Percentiles rank a stretch among this genome's conserved stretches.
These are phyloP conservation scores for Plagodis dolabraria DNA, from an alignment of 2,888 invertebrate genomes.

Conservation along the genomic window DNA sequence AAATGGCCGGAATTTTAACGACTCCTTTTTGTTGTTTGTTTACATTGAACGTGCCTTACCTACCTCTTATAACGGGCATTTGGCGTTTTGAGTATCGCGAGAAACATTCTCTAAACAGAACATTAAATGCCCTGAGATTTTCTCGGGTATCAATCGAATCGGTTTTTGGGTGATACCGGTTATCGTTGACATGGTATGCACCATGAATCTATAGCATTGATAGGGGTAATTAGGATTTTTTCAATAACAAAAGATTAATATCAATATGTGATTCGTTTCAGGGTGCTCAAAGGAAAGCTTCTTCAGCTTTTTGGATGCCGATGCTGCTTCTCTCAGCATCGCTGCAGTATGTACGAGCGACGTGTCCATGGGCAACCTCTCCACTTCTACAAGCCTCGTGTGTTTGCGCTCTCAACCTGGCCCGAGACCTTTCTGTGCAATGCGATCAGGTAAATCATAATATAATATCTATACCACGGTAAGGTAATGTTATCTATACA, in stretches of 20 bases:
- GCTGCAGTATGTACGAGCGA: slow-evolving; percentile 74
- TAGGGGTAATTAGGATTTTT: not conserved
- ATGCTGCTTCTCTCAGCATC: slow-evolving; percentile 49
- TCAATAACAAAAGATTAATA: not conserved
- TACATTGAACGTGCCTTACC: slow-evolving; percentile 12
- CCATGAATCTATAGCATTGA: too few relatives aligned
- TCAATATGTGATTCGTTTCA: slow-evolving; percentile 45
- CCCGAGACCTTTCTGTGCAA: slow-evolving; percentile 93
- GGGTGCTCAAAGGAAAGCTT: slow-evolving; percentile 44
- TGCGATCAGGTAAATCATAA: slow-evolving; percentile 90
- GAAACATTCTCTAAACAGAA: slow-evolving; percentile 13
- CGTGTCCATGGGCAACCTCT: slow-evolving; percentile 94
- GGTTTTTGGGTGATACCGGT: too few relatives aligned
- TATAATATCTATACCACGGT: too few relatives aligned
- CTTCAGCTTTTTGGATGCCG: slow-evolving; percentile 50
- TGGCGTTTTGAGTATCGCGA: slow-evolving; percentile 6
- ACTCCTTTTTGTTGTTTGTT: slow-evolving; percentile 26
- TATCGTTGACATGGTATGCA: too few relatives aligned
- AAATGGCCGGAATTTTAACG: slow-evolving; percentile 26
- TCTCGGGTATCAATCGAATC: not conserved
- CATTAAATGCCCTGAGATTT: not conserved
- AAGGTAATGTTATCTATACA: not conserved
- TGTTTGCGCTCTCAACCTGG: slow-evolving; percentile 94
- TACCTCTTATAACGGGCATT: slow-evolving; percentile 5
- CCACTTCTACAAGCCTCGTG: slow-evolving; percentile 92